These are phyloP conservation scores for Mesorhabditis spiculigera DNA, from an alignment of 2,888 invertebrate genomes.

Conservation along the genomic window DNA sequence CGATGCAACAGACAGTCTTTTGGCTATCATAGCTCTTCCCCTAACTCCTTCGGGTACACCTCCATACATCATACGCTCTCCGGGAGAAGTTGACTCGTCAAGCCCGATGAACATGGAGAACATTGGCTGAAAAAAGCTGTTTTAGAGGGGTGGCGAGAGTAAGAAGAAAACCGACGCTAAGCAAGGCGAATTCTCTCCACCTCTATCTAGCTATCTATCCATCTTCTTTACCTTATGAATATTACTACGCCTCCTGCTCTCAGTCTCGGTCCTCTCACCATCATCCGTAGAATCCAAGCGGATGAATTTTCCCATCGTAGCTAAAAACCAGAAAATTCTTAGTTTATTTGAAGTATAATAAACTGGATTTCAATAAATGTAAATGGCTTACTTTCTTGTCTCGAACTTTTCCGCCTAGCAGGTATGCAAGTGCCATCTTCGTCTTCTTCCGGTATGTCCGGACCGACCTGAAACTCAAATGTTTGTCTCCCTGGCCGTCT, in stretches of 20 bases:
- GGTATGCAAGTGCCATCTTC: slow-evolving; percentile 17
- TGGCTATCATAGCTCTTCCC: slow-evolving; percentile 40
- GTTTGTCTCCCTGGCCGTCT: neutral
- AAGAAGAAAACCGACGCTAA: too few species aligned
- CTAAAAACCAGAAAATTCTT: slow-evolving; percentile 16
- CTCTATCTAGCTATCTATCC: too few species aligned
- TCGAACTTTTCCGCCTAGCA: neutral
- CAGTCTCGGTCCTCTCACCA: neutral
- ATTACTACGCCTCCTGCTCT: neutral
- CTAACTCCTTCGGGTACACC: slow-evolving; percentile 13
- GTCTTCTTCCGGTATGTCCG: slow-evolving; percentile 38
- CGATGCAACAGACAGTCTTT: slow-evolving; percentile 50
- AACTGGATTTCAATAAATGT: too few species aligned
- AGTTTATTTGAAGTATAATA: neutral
- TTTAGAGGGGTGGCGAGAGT: too few species aligned
- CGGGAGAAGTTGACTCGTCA: slow-evolving; percentile 7
- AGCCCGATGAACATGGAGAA: slow-evolving; percentile 54
- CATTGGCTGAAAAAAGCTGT: too few species aligned
- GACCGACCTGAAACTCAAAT: slow-evolving; percentile 10
- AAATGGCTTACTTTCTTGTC: neutral
- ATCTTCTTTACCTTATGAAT: neutral
- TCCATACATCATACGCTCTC: slow-evolving; percentile 9
- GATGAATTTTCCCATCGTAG: slow-evolving; percentile 37
- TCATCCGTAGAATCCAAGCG: slow-evolving; percentile 33
- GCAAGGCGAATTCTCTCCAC: too few species aligned